Base-by-base conservation (phyloP, 2,113 vertebrate genomes). In the Aptenodytes patagonicus region DNA sequence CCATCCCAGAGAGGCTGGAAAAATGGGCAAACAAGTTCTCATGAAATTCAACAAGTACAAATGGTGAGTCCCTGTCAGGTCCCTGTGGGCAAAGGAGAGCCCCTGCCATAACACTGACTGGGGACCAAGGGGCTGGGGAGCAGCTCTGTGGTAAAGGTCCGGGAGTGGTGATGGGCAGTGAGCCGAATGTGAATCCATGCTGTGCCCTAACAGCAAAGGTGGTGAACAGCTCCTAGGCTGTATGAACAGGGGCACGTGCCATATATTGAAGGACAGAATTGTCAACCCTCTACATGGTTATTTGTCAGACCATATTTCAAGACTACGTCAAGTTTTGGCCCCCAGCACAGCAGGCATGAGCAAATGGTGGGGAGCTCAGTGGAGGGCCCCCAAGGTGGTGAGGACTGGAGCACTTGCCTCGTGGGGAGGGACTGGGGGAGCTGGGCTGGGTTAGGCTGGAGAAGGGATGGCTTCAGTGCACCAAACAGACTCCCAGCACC, bases 191-290 rank as follows among this genome's bases (percentile, higher is more conserved):
- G 49, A 73, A 14, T 2, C 8, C 8, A 9, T 42, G 19, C 21
- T 13, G 22, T 70, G 19, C 32, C 51, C 29, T 71, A 44, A 64
- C 14, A 72, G 11, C 19, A 86, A 65, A 69, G 7, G 12, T 51
- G 8, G 10, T 20, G n/a, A 82, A 40, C 34, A 68, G 4, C 13
- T 87, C 10, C 10, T 32, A 34, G 49, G 22, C 10, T 83, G 4
- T 22, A 44, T 28, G 17, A 87, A 62, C 3, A 47, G 29, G 12
- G 7, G 0, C 3, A 28, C 1, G 0, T 40, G 31, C 12, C 34
- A 14, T 8, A 75, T 42, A 65, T 1, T 34, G 57, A 76, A 47
- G 9, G 16, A 42, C 7, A 51, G 10, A 21, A 40, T 13, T 40
- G 4, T 36, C 71, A 83, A 14, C 18, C 20, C 9, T 61, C 36